phyloP scores from a whole-genome alignment of 64 coral and sea anemone species.

The Actinia tenebrosa region DNA sequence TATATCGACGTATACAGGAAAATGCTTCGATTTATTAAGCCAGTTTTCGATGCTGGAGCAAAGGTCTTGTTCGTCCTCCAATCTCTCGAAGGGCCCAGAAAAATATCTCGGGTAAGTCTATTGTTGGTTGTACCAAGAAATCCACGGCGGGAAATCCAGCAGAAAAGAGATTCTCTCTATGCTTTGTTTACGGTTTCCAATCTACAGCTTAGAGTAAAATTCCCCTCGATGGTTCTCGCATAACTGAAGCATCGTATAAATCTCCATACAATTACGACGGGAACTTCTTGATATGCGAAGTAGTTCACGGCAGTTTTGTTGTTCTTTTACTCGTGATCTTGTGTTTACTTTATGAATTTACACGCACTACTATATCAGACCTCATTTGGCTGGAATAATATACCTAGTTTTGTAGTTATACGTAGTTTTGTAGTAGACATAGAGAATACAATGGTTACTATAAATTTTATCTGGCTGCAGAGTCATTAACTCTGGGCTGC shows the following conservation, averaged over 20 bases:
- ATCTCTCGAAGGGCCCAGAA: background rate
- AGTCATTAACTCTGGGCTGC: background rate
- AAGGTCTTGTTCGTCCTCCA: background rate
- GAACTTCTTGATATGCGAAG: background rate
- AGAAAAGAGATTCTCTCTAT: background rate
- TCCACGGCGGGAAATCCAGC: background rate
- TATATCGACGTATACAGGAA: background rate
- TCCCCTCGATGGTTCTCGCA: background rate
- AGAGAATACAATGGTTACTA: too few species aligned
- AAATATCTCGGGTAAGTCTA: background rate
- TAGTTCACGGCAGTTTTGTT: background rate
- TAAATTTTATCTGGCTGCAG: background rate
- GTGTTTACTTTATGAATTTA: too few species aligned
- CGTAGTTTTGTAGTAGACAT: too few species aligned
- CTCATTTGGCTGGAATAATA: too few species aligned
- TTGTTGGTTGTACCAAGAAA: background rate
- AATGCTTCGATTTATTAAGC: background rate
- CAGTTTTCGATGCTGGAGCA: background rate
- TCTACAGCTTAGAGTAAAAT: too few species aligned
- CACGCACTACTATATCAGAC: too few species aligned
- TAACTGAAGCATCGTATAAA: background rate
- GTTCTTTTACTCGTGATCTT: background rate
- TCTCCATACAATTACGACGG: background rate
- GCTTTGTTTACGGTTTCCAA: background rate
- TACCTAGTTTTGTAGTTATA: too few species aligned